Conservation (phyloP, 2,888 invertebrate genomes). For the Melipona beecheii region DNA sequence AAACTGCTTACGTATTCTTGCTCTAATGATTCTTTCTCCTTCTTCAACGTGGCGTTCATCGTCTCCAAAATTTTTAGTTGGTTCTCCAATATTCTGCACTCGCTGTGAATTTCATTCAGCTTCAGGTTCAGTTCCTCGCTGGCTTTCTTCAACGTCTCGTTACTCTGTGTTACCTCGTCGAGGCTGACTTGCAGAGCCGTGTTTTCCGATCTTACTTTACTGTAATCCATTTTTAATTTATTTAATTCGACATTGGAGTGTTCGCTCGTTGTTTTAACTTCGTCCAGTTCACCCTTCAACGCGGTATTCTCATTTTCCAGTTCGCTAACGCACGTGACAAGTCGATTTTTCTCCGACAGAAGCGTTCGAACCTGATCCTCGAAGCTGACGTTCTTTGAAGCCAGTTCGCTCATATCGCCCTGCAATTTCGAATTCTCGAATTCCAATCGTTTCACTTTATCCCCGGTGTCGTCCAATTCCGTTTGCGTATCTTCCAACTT, state of each 20-base stretch:
- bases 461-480: constrained; percentile 20
- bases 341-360: constrained; percentile 56
- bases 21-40: constrained; percentile 21
- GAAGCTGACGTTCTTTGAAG: constrained; percentile 38
- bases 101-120: constrained; percentile 43
- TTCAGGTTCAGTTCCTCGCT: constrained; percentile 46
- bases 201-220: constrained; percentile 49
- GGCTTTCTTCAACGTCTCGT: constrained; percentile 36
- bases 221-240: constrained; percentile 60
- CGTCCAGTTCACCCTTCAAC: constrained; percentile 63
- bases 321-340: constrained; percentile 51
- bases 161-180: constrained; percentile 26
- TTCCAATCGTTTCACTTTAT: constrained; percentile 42
- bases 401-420: constrained; percentile 40
- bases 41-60: constrained; percentile 34
- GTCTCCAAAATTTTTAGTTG: constrained; percentile 41
- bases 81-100: constrained; percentile 39
- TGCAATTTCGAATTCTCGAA: constrained; percentile 48
- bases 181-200: constrained; percentile 29
- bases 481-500: constrained; percentile 18
- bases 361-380: constrained; percentile 51
- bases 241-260: constrained; percentile 61
- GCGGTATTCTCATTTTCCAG: constrained; percentile 59
- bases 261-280: constrained; percentile 60
- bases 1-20: constrained; percentile 27